Base-by-base conservation (phyloP, 2,113 vertebrate genomes). In the Xiphophorus hellerii region DNA sequence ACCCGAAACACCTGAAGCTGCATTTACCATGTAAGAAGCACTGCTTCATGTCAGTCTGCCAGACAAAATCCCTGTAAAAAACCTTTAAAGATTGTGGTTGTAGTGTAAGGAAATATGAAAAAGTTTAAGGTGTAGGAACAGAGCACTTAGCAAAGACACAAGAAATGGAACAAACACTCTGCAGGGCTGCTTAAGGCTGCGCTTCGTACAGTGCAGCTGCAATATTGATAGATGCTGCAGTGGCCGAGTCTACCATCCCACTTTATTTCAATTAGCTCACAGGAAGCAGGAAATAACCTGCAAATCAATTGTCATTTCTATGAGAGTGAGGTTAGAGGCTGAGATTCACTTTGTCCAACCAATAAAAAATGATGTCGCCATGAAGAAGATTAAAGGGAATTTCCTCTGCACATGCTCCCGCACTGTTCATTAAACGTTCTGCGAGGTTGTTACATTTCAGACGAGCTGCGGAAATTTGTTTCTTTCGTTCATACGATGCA, bases 201-300 rank as follows among this genome's bases (percentile, higher is more conserved):
- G 62, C 77, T 71, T 71, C 58, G 64, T 62, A 42, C 77, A 77
- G 70, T 77, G 71, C 58, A 35, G 62, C 77, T 76, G 83, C 82
- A 84, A 81, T 92, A 92, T 91, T 92, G 92, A 92, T 90, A 91
- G 88, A 92, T 84, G 87, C 87, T 82, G 88, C 85, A 76, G 84
- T 76, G 74, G 78, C 84, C 3, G 64, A 74, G 87, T 86, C 87
- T 51, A 82, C 84, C 76, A 3, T 87, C 82, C 89, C 88, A 93
- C 90, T 93, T 93, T 89, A 92, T 93, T 93, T 92, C 91, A 93
- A 92, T 93, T 93, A 91, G 90, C 86, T 89, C 90, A 87, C 77
- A 92, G 92, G 91, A 92, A 93, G 89, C 86, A 92, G 91, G 91
- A 92, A 92, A 93, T 92, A 92, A 93, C 90, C 90, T 89, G 87